Evolutionary conservation across 2,888 invertebrate genomes (phyloP).

Genomic region (Adelognathus sp.): DNA sequence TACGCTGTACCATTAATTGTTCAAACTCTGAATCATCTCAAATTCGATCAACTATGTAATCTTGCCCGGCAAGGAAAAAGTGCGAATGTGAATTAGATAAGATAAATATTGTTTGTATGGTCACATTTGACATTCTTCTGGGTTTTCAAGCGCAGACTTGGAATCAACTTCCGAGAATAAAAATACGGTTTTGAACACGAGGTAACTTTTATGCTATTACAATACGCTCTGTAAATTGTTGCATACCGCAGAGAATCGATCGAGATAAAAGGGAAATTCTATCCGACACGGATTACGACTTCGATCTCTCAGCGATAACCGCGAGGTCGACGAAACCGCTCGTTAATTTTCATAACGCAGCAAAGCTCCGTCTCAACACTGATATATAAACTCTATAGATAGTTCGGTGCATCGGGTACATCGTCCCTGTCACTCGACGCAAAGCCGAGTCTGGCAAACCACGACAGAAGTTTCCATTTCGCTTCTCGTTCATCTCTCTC

Average conservation of each 20-base stretch:
- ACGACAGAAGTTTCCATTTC: constrained; percentile 35
- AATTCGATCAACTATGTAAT: no score
- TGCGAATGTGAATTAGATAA: neutral
- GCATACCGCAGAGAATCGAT: neutral
- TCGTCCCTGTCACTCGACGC: constrained; percentile 21
- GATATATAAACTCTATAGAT: neutral
- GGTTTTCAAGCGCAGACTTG: no score
- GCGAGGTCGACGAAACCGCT: neutral
- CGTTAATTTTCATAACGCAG: neutral
- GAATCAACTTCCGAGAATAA: no score
- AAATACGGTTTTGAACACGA: neutral
- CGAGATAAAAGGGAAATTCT: neutral
- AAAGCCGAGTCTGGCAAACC: constrained; percentile 19
- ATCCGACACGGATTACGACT: neutral
- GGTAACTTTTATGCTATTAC: neutral
- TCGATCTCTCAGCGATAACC: neutral
- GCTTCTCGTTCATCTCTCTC: neutral
- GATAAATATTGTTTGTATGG: neutral
- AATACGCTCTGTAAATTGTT: neutral
- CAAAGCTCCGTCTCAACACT: neutral
- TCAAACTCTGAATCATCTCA: no score
- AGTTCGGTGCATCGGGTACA: neutral
- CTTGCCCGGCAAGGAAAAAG: no score
- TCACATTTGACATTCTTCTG: neutral
- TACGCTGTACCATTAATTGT: no score